Evolutionary conservation across 2,888 invertebrate genomes (phyloP), one percentile per base, ranked within the genome.

Genomic region (Aspidiotus rigidus): DNA sequence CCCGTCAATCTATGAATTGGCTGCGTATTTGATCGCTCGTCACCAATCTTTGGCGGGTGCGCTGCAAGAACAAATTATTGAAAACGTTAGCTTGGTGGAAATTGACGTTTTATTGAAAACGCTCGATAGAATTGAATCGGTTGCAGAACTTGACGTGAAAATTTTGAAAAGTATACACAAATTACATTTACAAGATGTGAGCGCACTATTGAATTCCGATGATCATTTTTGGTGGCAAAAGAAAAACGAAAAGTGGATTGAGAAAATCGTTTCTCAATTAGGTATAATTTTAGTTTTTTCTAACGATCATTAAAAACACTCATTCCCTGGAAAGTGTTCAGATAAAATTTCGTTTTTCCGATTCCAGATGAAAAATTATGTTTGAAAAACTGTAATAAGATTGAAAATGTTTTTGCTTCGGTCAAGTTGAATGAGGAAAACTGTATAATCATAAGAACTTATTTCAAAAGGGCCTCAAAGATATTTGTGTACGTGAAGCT

Each of bases 341-440:
- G 6, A 2, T 57, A 57, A 16, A 11, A 13, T 60, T 60, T 10
- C n/a, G 59, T 28, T 28, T 62, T 13, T 7, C 28, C 6, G 13
- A 42, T 60, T 57, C 7, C 53, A 66, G 66, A 66, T 13, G 42
- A 17, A 13, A 66, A 66, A n/a, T 44, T 13, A 17, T 66, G 66
- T 28, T 28, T 15, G 1, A 41, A 17, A 44, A 10, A 44, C n/a
- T 66, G 59, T 15, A 11, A 42, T 9, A 11, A 8, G 28, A 41
- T 66, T 10, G 49, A 66, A 66, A 28, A 15, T 42, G 49, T 59
- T 8, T 59, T 44, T 49, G 10, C 66, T 13, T 39, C 17, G 9
- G 16, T 41, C 11, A 8, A 57, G 17, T 59, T 66, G 28, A 57
- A 59, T 66, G 40, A 11, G 1, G 39, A 59, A 41, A 66, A 42